Conservation (phyloP, 2,797 vertebrate species). For the Nyctibius grandis region DNA sequence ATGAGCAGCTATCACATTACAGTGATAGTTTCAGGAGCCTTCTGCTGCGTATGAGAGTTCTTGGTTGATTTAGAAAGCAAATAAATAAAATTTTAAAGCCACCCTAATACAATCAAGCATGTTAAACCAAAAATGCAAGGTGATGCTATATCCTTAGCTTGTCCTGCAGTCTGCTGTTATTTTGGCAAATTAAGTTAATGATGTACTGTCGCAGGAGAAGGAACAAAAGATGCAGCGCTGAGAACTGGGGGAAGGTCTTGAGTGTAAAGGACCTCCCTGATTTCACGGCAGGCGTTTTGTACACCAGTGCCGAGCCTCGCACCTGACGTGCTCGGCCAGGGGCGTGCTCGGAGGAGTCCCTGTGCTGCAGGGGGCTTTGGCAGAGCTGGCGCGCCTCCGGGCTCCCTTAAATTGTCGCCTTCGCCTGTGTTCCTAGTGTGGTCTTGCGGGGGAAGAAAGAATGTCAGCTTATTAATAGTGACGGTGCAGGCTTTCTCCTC, state of each 20-base stretch:
- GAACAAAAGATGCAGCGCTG: background rate
- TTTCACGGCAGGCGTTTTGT: background rate
- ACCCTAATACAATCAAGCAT: background rate
- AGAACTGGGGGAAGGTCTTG: accelerated
- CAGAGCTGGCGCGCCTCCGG: background rate
- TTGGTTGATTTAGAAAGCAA: constrained; percentile 19
- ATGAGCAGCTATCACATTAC: background rate
- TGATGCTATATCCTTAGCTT: background rate
- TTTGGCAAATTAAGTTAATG: background rate
- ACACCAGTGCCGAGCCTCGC: background rate
- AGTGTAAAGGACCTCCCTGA: background rate
- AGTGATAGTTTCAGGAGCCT: constrained; percentile 26
- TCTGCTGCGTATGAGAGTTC: background rate
- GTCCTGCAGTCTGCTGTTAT: background rate
- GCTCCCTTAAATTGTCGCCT: background rate
- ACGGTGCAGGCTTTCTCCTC: background rate
- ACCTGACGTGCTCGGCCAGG: accelerated
- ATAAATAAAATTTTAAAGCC: constrained; percentile 3
- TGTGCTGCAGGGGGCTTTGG: background rate
- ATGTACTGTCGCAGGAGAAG: background rate
- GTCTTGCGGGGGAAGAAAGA: constrained; percentile 13
- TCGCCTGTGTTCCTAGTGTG: background rate
- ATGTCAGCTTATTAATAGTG: constrained; percentile 42
- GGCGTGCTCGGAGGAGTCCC: background rate
- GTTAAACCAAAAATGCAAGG: background rate